Evolutionary conservation across 2,888 invertebrate species (phyloP).

Genomic region (Calameuta pallipes): DNA sequence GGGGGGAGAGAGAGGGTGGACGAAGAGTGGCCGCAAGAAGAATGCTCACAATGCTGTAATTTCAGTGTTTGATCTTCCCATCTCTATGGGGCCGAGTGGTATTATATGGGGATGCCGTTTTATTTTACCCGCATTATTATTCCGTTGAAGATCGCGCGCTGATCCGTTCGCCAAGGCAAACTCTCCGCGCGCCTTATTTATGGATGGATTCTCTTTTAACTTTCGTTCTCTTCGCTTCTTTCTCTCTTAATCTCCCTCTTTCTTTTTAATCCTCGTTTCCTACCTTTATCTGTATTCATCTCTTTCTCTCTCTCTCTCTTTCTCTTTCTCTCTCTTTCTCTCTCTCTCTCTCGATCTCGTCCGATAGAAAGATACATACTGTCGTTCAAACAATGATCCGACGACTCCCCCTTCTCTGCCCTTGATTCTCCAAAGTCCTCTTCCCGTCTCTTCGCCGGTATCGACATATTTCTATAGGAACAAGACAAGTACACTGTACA

Average conservation of each 20-base stretch:
- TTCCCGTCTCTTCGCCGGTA: neutral
- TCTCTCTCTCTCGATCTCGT: neutral
- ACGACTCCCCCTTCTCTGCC: conserved; percentile 28
- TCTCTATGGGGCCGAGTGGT: conserved; percentile 50
- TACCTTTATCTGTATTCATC: conserved; percentile 12
- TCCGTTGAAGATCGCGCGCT: conserved; percentile 64
- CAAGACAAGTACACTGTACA: neutral
- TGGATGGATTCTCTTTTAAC: conserved; percentile 65
- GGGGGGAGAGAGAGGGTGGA: conserved; percentile 22
- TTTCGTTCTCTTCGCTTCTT: conserved; percentile 43
- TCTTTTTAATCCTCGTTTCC: conserved; percentile 6
- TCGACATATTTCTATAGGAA: neutral
- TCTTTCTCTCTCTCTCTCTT: neutral
- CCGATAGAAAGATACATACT: neutral
- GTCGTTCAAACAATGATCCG: conserved; percentile 28
- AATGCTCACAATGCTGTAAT: conserved; percentile 64
- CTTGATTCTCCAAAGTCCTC: neutral
- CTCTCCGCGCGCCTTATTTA: conserved; percentile 56
- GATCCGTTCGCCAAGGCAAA: conserved; percentile 57
- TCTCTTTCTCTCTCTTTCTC: neutral
- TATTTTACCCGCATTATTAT: conserved; percentile 66
- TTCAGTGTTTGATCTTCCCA: conserved; percentile 64
- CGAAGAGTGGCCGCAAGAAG: conserved; percentile 44
- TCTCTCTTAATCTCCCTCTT: neutral
- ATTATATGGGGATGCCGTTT: conserved; percentile 56